Percentiles rank a stretch among this genome's conserved stretches.
These are phyloP conservation scores for Drosophila planitibia DNA, from an alignment of 2,888 invertebrate species.

Conservation along the genomic window DNA sequence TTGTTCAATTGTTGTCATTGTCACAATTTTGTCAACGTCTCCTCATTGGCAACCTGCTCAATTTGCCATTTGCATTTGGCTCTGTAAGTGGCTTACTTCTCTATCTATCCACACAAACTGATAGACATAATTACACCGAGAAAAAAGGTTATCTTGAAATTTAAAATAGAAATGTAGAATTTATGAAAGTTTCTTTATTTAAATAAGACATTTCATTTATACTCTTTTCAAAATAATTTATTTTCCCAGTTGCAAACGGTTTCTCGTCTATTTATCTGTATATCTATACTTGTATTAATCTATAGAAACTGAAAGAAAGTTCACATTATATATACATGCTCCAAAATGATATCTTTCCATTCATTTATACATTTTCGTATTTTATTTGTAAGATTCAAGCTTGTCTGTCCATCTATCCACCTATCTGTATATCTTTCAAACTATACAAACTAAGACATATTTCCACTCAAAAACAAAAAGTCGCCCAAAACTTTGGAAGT, in stretches of 20 bases:
- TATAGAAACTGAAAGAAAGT: not conserved
- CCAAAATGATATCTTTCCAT: accelerated
- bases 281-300: not conserved
- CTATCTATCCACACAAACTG: not conserved
- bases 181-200: not conserved
- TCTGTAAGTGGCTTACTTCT: conserved; percentile 7
- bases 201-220: not conserved
- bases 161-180: not conserved
- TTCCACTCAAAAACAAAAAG: no score
- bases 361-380: not conserved
- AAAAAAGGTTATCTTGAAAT: not conserved
- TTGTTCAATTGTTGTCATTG: conserved; percentile 73
- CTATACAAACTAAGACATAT: no score
- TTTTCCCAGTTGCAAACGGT: not conserved
- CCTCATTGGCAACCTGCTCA: conserved; percentile 53
- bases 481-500: no score
- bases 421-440: no score
- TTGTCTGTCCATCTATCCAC: not conserved
- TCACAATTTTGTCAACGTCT: conserved; percentile 49
- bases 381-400: not conserved
- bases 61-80: conserved; percentile 15
- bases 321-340: not conserved
- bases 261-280: not conserved
- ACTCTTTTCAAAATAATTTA: not conserved
- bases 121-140: not conserved